Evolutionary conservation across 2,888 invertebrate genomes (phyloP).

Genomic region (Pharmacophagus antenor): DNA sequence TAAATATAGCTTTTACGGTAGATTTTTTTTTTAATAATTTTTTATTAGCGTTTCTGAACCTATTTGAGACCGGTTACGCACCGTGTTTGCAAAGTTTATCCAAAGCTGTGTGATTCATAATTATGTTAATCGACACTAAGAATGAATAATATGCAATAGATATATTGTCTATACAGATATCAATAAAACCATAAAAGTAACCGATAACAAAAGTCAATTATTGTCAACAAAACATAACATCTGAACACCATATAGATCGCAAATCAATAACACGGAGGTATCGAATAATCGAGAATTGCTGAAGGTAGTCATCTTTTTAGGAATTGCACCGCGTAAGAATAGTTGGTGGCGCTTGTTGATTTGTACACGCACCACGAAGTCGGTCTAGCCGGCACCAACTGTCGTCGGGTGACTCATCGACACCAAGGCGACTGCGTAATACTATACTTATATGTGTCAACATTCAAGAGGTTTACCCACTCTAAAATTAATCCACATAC

Average conservation of each 20-base stretch:
- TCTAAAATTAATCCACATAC: conserved; percentile 25
- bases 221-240: no score
- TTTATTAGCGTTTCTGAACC: not conserved
- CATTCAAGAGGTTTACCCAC: conserved; percentile 25
- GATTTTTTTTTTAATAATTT: not conserved
- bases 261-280: not conserved
- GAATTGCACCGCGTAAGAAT: conserved; percentile 30
- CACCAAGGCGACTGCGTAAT: conserved; percentile 42
- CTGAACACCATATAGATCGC: no score
- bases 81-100: no score
- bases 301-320: conserved; percentile 32
- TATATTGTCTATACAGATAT: no score
- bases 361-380: conserved; percentile 35
- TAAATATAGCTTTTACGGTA: not conserved
- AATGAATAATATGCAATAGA: no score
- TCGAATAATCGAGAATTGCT: conserved; percentile 19
- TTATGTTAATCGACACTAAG: no score
- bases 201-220: no score
- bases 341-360: conserved; percentile 37
- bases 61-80: no score
- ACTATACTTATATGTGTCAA: conserved; percentile 32
- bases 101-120: no score
- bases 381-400: conserved; percentile 57
- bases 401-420: conserved; percentile 60
- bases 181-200: no score